Conservation (phyloP, 2,888 invertebrate species). For the Apomyelois bistriatella region DNA sequence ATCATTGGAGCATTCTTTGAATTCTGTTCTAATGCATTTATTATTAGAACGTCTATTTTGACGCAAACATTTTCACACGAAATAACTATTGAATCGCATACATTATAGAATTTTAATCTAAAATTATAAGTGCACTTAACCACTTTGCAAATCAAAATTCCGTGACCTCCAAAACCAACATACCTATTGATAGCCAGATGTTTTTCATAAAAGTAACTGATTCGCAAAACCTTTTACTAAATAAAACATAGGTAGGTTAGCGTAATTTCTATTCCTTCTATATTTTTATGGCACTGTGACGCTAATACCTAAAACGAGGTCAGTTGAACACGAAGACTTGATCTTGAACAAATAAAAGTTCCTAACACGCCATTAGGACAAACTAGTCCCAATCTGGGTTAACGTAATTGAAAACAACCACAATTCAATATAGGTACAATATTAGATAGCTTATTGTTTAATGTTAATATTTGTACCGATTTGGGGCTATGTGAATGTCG, state of each 20-base stretch:
- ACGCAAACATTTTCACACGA: no score
- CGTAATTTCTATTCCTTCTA: background rate
- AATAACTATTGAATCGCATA: no score
- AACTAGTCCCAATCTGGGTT: slow-evolving; percentile 29
- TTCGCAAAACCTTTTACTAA: background rate
- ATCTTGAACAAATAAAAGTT: slow-evolving; percentile 49
- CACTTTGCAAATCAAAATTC: no score
- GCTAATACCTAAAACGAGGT: slow-evolving; percentile 60
- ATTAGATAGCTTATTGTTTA: slow-evolving; percentile 21
- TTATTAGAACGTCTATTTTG: no score
- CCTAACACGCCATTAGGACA: slow-evolving; percentile 34
- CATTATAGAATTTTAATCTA: no score
- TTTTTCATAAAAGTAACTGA: no score
- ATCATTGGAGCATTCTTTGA: no score
- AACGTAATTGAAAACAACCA: slow-evolving; percentile 29
- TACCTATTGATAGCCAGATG: no score
- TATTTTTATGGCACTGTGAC: slow-evolving; percentile 29
- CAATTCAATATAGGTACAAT: slow-evolving; percentile 19
- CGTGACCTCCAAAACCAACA: no score
- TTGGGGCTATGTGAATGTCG: slow-evolving; percentile 21
- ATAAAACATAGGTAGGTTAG: no score
- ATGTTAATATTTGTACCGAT: slow-evolving; percentile 16
- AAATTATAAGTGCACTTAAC: no score
- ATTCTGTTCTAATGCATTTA: no score
- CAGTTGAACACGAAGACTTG: slow-evolving; percentile 46